Base-by-base conservation (phyloP, 2,797 vertebrate genomes). In the Hydrocynus forskahlii region DNA sequence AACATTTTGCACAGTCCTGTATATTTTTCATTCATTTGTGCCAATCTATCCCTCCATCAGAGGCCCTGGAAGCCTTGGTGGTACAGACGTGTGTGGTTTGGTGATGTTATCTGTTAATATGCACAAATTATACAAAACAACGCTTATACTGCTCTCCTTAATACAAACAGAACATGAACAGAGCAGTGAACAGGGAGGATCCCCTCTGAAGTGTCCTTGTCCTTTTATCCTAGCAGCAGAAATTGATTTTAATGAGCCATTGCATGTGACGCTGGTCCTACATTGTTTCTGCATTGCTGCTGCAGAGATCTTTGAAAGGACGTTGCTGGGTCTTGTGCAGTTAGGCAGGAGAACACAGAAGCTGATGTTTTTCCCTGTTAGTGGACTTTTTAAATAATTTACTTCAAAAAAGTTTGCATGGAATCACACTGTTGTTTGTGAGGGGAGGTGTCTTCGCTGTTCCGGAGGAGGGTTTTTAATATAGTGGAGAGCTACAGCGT, bases 211-310 rank as follows among this genome's bases (percentile, higher is more conserved):
- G 60, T 13, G 16, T 16, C 48, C 4, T 38, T 5, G 23, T 19
- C 6, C n/a, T 73, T 74, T 74, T 60, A 73, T 74, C 60, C 35
- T 75, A 10, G 16, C 16, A 38, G 40, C 38, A 59, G 52, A 76
- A 71, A 67, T 74, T 78, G 59, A 71, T 81, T 54, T n/a, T 85
- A 80, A 83, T 83, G 81, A 81, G 78, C 55, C 75, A 35, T 80
- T 38, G 43, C 16, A 63, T 77, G 25, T 63, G 29, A 52, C 14
- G 81, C 69, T 52, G 74, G 70, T 76, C 60, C 38, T 52, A 67
- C 57, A 45, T 67, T 71, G 77, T 82, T 80, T 81, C 57, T 64
- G 21, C n/a, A 45, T 59, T 12, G 19, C 14, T 54, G 60, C 17
- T 38, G 29, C 8, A 68, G 63, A 81, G 71, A 1, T 45, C 13